Conservation (phyloP, 2,113 vertebrate genomes). For the Geococcyx californianus region DNA sequence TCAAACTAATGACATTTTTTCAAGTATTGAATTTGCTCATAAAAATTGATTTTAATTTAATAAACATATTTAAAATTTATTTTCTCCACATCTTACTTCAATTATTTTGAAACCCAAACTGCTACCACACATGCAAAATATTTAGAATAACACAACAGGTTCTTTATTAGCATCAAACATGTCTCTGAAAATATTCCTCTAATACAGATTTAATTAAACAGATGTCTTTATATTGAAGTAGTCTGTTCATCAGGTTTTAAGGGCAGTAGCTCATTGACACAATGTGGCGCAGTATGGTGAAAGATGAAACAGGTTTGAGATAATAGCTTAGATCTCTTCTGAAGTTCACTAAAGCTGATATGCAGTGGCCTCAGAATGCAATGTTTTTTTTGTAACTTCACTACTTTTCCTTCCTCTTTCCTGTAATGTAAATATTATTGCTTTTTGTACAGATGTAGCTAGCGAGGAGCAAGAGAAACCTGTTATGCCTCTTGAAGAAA, state of each 20-base stretch:
- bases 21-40: not conserved
- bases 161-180: not conserved
- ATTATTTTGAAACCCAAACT: not conserved
- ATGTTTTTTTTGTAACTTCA: not conserved
- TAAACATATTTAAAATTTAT: not conserved
- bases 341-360: not conserved
- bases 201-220: not conserved
- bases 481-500: constrained; percentile 62
- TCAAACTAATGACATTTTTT: not conserved
- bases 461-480: constrained; percentile 88
- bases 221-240: not conserved
- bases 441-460: constrained; percentile 83
- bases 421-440: not conserved
- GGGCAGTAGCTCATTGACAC: not conserved
- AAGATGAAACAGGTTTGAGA: not conserved
- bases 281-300: not conserved
- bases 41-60: not conserved
- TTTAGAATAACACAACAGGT: not conserved
- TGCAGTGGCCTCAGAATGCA: not conserved
- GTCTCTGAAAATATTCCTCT: not conserved
- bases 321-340: not conserved
- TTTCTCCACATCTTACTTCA: not conserved
- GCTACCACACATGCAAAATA: not conserved
- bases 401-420: not conserved
- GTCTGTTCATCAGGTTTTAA: not conserved